Evolutionary conservation across 2,888 invertebrate genomes (phyloP), one percentile per base, ranked within the genome.

Genomic region (Athalia cordata): DNA sequence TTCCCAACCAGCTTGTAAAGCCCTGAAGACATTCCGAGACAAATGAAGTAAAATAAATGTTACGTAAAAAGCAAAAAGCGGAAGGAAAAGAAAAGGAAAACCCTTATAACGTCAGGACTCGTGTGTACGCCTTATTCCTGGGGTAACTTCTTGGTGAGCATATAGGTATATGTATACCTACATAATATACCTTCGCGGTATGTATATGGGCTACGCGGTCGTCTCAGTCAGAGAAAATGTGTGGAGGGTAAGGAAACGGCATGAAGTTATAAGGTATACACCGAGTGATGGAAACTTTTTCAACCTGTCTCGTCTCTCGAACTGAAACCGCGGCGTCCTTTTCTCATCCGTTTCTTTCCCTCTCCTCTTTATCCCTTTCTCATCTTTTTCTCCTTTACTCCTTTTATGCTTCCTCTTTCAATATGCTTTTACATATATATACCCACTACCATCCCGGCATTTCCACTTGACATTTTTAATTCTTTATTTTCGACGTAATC

Each of bases 391-490:
- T 78, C 57, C 29, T 57, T 59, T 13, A 67, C 81, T 81, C 78
- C 82, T 82, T 84, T 82, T 29, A 29, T 29, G 29, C 83, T 86
- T 79, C 83, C 80, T 82, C 82, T 85, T 84, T 85, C 86, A 86
- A 86, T 86, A 86, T 84, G 83, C 84, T 81, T 80, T 82, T 62
- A n/a, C 8, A 55, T 11, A n/a, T 9, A 13, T 79, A 80, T 75
- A 79, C 72, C 79, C 68, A 66, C 77, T 29, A 29, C 80, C 81
- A 84, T 81, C 84, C 84, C 84, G 84, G 85, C 86, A 85, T 88
- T 86, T 87, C 84, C 85, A 86, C 86, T 85, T 87, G 85, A 85
- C 86, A 83, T 85, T 84, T 85, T 86, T 84, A 86, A 85, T 87
- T 85, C 84, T 85, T 82, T 82, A 78, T 83, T 84, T 85, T 82